phyloP scores from a whole-genome alignment of 1,140 invertebrate genomes.

The Anastatus disparis region DNA sequence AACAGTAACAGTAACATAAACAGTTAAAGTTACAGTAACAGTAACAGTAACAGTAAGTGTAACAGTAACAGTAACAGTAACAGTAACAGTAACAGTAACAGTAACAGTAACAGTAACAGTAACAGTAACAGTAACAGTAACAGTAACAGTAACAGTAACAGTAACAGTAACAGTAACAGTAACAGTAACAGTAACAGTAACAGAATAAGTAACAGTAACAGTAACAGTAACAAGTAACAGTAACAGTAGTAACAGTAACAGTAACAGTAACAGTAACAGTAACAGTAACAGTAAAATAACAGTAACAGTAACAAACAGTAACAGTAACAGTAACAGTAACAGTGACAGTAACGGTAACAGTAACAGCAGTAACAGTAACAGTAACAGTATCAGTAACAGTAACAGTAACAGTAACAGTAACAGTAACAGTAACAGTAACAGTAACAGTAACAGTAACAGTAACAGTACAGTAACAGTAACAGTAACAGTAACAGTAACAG shows the following conservation, averaged over 20 bases:
- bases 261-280: neutral
- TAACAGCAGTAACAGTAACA: neutral
- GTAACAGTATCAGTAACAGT: neutral
- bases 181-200: neutral
- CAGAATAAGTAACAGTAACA: no score
- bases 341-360: neutral
- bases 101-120: neutral
- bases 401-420: neutral
- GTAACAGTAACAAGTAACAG: neutral
- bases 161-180: neutral
- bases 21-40: neutral
- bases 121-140: neutral
- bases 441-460: neutral
- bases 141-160: neutral
- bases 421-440: neutral
- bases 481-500: no score
- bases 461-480: no score
- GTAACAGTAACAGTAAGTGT: neutral
- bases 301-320: no score
- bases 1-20: neutral
- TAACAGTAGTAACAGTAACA: neutral
- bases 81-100: neutral
- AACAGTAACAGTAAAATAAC: neutral
- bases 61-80: neutral
- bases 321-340: neutral